Base-by-base conservation (phyloP, 1,140 invertebrate species). In the Chionoecetes opilio region DNA sequence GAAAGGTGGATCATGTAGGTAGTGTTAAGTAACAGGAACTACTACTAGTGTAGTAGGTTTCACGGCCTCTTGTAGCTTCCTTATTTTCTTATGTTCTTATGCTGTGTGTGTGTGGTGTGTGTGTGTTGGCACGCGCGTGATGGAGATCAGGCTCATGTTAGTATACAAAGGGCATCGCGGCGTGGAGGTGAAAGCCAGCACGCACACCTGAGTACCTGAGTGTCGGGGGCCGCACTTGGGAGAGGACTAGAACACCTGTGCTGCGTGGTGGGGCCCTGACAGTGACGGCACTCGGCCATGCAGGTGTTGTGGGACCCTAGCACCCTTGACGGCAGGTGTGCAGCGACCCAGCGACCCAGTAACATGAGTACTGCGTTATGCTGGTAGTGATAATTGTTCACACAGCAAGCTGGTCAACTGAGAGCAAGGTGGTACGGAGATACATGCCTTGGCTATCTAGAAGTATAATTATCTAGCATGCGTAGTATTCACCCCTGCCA, bases 21-120 rank as follows among this genome's bases (percentile, higher is more conserved):
- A n/a, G n/a, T n/a, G n/a, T n/a, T n/a, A n/a, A n/a, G n/a, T n/a
- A n/a, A n/a, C n/a, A n/a, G n/a, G n/a, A n/a, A n/a, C n/a, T n/a
- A n/a, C n/a, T n/a, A n/a, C n/a, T n/a, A n/a, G n/a, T n/a, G n/a
- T n/a, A n/a, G n/a, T n/a, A n/a, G n/a, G n/a, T n/a, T n/a, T n/a
- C n/a, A n/a, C n/a, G n/a, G n/a, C n/a, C n/a, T n/a, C n/a, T n/a
- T n/a, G n/a, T n/a, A n/a, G n/a, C n/a, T n/a, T n/a, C n/a, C n/a
- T n/a, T n/a, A n/a, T n/a, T n/a, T n/a, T n/a, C n/a, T n/a, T n/a
- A n/a, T n/a, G n/a, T n/a, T n/a, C n/a, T n/a, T n/a, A n/a, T n/a
- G n/a, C n/a, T 75, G 63, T 75, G 21, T 75, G 63, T 75, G 63
- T 75, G 63, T 75, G 63, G 63, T 75, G 63, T 75, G 63, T 75